Percentiles rank a stretch among this genome's conserved stretches.
phyloP scores from a whole-genome alignment of 2,113 vertebrate genomes.

The Hoplias malabaricus region DNA sequence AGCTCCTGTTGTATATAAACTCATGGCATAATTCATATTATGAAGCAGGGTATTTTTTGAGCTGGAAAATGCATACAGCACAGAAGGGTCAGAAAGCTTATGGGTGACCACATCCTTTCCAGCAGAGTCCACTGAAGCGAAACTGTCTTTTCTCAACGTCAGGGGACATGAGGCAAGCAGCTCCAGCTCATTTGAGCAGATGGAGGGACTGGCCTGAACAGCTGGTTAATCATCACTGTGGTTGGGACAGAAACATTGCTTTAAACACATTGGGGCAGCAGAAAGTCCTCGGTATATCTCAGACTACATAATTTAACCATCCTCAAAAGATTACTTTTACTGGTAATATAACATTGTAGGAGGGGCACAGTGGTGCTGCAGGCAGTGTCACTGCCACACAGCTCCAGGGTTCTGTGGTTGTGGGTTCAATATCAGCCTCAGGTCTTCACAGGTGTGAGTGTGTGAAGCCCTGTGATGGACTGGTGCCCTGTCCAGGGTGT shows the following conservation, averaged over 20 bases:
- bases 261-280: constrained; percentile 69
- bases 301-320: constrained; percentile 37
- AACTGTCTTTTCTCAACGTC: constrained; percentile 61
- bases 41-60: constrained; percentile 31
- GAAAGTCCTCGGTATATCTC: constrained; percentile 11
- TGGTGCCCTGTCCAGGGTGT: too few species aligned
- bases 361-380: too few species aligned
- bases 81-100: constrained; percentile 44
- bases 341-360: too few species aligned
- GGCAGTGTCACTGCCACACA: too few species aligned
- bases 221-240: constrained; percentile 67
- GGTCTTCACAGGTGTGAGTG: too few species aligned
- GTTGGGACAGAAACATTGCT: constrained; percentile 53
- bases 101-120: constrained; percentile 61
- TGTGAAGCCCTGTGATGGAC: too few species aligned
- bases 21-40: constrained; percentile 35
- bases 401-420: too few species aligned
- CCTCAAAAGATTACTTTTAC: constrained; percentile 60
- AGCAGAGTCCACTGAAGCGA: constrained; percentile 60
- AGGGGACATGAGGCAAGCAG: constrained; percentile 54
- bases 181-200: constrained; percentile 56
- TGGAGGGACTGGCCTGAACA: constrained; percentile 56
- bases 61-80: constrained; percentile 44
- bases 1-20: constrained; percentile 39
- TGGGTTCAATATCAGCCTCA: too few species aligned